These are phyloP conservation scores for Leptinotarsa peninsularis DNA, from an alignment of 2,888 invertebrate genomes.

Conservation along the genomic window DNA sequence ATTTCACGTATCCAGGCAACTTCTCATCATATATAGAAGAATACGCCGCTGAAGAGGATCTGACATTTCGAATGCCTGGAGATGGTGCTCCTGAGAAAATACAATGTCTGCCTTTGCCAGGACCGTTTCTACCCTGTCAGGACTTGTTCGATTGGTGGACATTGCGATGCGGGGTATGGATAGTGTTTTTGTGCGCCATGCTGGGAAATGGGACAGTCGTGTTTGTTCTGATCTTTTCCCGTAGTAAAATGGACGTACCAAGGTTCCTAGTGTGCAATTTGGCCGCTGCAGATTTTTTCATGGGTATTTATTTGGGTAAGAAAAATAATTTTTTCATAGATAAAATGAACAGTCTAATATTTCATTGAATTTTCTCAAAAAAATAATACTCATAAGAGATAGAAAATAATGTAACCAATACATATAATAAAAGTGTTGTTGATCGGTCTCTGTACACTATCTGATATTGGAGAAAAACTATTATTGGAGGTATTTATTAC, in stretches of 20 bases:
- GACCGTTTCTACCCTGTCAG: constrained; percentile 94
- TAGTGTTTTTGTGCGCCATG: constrained; percentile 94
- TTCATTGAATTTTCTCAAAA: too few relatives aligned
- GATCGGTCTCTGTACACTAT: too few relatives aligned
- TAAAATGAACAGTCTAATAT: too few relatives aligned
- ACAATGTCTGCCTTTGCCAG: constrained; percentile 87
- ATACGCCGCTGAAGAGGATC: constrained; percentile 76
- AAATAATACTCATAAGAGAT: too few relatives aligned
- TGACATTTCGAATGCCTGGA: constrained; percentile 56
- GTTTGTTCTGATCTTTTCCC: constrained; percentile 89
- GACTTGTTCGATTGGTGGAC: constrained; percentile 99
- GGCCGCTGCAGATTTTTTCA: constrained; percentile 96
- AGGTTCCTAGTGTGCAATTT: constrained; percentile 96
- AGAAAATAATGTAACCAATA: too few relatives aligned
- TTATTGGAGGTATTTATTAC: too few relatives aligned
- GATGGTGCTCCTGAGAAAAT: constrained; percentile 66
- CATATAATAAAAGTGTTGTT: too few relatives aligned
- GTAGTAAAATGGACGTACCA: constrained; percentile 96
- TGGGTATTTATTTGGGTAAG: constrained; percentile 92
- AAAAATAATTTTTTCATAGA: not conserved
- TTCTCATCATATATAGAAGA: constrained; percentile 79
- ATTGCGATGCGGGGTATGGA: constrained; percentile 95
- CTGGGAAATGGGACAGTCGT: constrained; percentile 97
- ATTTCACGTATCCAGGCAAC: constrained; percentile 78
- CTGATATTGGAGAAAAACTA: too few relatives aligned